phyloP scores from a whole-genome alignment of 2,797 vertebrate genomes.

The Cottoperca gobio region DNA sequence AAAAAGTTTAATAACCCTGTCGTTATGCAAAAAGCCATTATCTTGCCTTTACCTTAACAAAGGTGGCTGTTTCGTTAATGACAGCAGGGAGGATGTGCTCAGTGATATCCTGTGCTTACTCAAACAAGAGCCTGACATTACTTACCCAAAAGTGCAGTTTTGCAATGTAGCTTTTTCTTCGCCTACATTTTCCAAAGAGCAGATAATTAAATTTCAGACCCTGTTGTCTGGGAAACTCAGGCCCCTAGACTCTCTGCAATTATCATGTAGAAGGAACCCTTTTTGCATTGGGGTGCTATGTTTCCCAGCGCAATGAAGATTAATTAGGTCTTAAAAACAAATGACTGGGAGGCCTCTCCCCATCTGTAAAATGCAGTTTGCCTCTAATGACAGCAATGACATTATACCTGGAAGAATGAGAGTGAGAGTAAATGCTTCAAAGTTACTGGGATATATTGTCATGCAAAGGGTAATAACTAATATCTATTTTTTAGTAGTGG shows the following conservation, averaged over 20 bases:
- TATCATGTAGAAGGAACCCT: constrained; percentile 78
- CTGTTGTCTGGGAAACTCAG: constrained; percentile 81
- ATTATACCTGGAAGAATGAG: constrained; percentile 26
- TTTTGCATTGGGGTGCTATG: constrained; percentile 82
- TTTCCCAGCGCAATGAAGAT: constrained; percentile 83
- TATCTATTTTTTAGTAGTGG: neutral
- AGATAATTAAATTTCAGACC: constrained; percentile 85
- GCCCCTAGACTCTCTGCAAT: constrained; percentile 81
- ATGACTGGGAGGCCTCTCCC: constrained; percentile 71
- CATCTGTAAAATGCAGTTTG: constrained; percentile 60
- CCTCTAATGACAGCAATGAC: constrained; percentile 61
- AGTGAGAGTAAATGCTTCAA: constrained; percentile 12
- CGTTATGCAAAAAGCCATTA: constrained; percentile 36
- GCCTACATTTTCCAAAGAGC: constrained; percentile 81
- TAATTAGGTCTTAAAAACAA: constrained; percentile 82
- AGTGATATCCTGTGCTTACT: constrained; percentile 62
- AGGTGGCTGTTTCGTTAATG: constrained; percentile 67
- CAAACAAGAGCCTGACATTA: constrained; percentile 73
- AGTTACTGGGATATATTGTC: neutral
- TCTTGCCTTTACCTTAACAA: constrained; percentile 34
- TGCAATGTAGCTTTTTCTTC: constrained; percentile 73
- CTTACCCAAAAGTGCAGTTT: constrained; percentile 80
- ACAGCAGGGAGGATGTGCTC: constrained; percentile 58
- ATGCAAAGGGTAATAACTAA: constrained; percentile 4
- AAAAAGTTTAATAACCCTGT: constrained; percentile 14